Evolutionary conservation across 2,113 vertebrate species (phyloP).

Genomic region (Ophthalmotilapia sp.): DNA sequence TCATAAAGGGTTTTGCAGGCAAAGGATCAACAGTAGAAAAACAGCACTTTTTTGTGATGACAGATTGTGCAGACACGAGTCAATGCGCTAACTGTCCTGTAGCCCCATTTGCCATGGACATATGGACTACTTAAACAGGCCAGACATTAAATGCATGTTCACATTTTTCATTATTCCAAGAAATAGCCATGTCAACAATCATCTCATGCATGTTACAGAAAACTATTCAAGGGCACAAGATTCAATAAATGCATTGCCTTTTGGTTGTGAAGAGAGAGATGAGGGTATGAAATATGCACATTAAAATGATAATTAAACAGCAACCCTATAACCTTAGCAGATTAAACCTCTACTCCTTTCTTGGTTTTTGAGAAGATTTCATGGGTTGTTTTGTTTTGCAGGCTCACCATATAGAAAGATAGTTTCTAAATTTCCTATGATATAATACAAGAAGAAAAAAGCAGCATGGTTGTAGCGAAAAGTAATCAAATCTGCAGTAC

Average conservation of each 20-base stretch:
- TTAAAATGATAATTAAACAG: neutral
- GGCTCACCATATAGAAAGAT: neutral
- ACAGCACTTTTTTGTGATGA: neutral
- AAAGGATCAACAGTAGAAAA: neutral
- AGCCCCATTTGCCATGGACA: conserved; percentile 8
- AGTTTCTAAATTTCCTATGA: neutral
- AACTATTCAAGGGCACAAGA: neutral
- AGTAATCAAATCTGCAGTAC: neutral
- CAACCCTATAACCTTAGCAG: neutral
- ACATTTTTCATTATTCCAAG: conserved; percentile 5
- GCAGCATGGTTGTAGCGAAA: neutral
- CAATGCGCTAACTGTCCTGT: neutral
- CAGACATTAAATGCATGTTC: neutral
- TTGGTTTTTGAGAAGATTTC: neutral
- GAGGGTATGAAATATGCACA: neutral
- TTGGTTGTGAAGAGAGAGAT: neutral
- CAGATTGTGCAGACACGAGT: neutral
- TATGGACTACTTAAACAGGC: neutral
- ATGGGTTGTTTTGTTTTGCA: fast-evolving
- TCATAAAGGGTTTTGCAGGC: neutral
- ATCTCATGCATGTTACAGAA: neutral
- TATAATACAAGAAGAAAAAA: neutral
- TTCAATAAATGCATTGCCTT: neutral
- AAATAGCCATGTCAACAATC: conserved; percentile 9
- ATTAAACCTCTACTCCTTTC: neutral